Conservation (phyloP, 2,113 vertebrate genomes). For the Dipodomys stephensi region DNA sequence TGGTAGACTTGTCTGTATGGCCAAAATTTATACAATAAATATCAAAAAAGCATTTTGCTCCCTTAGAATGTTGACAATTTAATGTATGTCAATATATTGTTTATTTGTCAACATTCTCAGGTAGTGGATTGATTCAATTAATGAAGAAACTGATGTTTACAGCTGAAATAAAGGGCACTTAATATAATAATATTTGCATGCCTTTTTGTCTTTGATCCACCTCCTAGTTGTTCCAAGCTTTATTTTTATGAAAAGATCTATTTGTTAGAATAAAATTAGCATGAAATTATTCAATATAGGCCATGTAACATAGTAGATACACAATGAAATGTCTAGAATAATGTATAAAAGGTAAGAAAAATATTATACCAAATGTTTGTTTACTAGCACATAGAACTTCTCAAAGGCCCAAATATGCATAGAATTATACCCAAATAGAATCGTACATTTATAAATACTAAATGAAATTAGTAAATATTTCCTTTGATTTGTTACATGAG, state of each 20-base stretch:
- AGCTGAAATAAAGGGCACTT: not conserved
- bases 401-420: not conserved
- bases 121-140: not conserved
- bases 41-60: not conserved
- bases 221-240: not conserved
- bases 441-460: not conserved
- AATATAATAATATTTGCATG: not conserved
- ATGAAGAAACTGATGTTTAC: not conserved
- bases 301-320: not conserved
- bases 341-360: not conserved
- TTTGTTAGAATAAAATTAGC: constrained; percentile 27
- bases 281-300: not conserved
- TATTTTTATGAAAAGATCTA: not conserved
- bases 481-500: not conserved
- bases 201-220: not conserved
- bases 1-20: not conserved
- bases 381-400: not conserved
- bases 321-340: not conserved
- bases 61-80: not conserved
- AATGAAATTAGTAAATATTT: not conserved
- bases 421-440: not conserved
- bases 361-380: not conserved
- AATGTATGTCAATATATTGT: not conserved
- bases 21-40: not conserved
- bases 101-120: not conserved